These are phyloP conservation scores for Tychaedon coryphoeus DNA, from an alignment of 2,113 vertebrate species.

Conservation along the genomic window DNA sequence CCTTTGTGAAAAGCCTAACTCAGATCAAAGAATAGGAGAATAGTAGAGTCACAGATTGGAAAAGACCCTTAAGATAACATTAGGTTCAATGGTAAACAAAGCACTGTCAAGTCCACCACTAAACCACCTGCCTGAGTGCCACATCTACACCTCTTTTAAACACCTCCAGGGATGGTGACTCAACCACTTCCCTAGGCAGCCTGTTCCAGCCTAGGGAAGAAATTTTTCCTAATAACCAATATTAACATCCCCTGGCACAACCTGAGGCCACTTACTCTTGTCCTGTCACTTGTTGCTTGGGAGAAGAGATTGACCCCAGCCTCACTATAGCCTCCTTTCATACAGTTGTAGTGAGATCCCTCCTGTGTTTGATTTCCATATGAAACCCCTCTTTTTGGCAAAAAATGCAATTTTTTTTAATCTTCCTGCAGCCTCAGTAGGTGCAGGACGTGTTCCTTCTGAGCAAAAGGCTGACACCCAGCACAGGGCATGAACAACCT, in stretches of 20 bases:
- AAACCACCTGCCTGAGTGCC: too few relatives aligned
- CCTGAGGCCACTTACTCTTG: background rate
- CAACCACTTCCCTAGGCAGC: background rate
- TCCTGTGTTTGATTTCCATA: background rate
- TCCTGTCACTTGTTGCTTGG: background rate
- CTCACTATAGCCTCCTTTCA: background rate
- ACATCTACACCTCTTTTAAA: background rate
- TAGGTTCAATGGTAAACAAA: background rate
- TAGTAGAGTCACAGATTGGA: background rate
- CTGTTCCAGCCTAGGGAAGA: background rate
- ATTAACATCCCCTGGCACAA: background rate
- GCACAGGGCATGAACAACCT: fast-evolving
- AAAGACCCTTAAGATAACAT: background rate
- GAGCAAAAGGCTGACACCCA: background rate
- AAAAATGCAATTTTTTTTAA: background rate
- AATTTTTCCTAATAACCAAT: background rate
- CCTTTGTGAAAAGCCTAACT: background rate
- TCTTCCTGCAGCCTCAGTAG: background rate
- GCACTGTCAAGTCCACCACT: background rate
- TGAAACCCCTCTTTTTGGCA: background rate
- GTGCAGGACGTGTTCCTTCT: background rate
- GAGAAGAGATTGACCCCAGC: background rate
- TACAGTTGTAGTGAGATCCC: background rate
- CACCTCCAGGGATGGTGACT: background rate
- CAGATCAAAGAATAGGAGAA: background rate